These are phyloP conservation scores for Nephrocerus scutellatus DNA, from an alignment of 2,888 invertebrate species.

Conservation along the genomic window DNA sequence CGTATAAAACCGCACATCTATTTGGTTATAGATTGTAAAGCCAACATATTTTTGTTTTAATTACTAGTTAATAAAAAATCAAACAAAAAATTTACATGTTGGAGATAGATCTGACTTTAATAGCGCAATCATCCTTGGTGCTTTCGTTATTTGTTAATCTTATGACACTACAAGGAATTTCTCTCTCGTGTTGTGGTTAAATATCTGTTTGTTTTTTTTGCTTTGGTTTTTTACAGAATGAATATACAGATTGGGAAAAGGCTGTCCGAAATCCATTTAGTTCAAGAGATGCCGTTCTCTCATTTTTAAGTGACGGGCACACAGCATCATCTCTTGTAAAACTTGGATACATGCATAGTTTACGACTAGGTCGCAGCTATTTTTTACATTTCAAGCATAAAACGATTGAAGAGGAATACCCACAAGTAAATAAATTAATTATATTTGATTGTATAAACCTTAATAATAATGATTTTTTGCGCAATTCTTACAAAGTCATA, in stretches of 20 bases:
- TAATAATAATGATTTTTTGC: too few relatives aligned
- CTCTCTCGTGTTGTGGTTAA: too few relatives aligned
- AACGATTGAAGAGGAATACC: slow-evolving; percentile 71
- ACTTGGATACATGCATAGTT: slow-evolving; percentile 71
- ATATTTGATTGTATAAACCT: neutral
- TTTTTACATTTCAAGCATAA: slow-evolving; percentile 86
- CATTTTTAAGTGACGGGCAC: slow-evolving; percentile 86
- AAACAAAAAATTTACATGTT: too few relatives aligned
- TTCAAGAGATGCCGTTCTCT: slow-evolving; percentile 77
- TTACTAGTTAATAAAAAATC: too few relatives aligned
- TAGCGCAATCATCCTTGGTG: too few relatives aligned
- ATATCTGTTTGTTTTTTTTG: slow-evolving; percentile 2
- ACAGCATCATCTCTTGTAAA: slow-evolving; percentile 78
- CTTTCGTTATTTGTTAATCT: neutral
- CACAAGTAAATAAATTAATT: slow-evolving; percentile 53
- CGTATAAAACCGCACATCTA: too few relatives aligned
- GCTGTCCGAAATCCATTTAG: slow-evolving; percentile 79
- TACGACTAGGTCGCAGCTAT: slow-evolving; percentile 72
- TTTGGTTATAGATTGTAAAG: too few relatives aligned
- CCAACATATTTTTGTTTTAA: too few relatives aligned
- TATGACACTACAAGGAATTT: neutral
- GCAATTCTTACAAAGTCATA: too few relatives aligned
- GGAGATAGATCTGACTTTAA: too few relatives aligned
- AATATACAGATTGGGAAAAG: slow-evolving; percentile 94
- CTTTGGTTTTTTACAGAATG: slow-evolving; percentile 56